Evolutionary conservation across 2,888 invertebrate genomes (phyloP).

Genomic region (Malthinus seriepunctatus): DNA sequence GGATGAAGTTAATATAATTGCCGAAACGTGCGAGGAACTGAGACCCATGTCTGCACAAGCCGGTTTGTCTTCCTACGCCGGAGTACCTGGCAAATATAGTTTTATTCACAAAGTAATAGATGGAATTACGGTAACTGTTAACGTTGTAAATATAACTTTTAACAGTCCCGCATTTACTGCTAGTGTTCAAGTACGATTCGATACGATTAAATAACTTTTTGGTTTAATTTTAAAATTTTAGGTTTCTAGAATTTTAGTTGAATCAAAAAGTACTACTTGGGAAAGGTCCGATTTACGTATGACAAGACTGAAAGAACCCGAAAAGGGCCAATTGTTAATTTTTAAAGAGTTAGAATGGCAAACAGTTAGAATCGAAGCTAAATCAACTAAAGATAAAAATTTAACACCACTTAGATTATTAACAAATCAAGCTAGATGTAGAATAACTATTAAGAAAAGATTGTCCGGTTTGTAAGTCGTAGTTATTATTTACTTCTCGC

Average conservation of each 20-base stretch:
- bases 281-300: constrained; percentile 82
- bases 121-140: constrained; percentile 94
- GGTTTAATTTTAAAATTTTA: constrained; percentile 50
- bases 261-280: constrained; percentile 93
- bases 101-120: constrained; percentile 95
- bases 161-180: constrained; percentile 94
- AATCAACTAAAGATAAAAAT: constrained; percentile 74
- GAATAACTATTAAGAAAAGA: constrained; percentile 94
- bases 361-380: constrained; percentile 93
- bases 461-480: constrained; percentile 66
- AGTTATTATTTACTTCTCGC: background rate
- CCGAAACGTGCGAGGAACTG: constrained; percentile 91
- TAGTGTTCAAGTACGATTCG: constrained; percentile 79
- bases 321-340: constrained; percentile 86
- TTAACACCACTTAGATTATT: constrained; percentile 89
- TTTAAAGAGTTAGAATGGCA: constrained; percentile 99
- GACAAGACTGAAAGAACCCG: constrained; percentile 89
- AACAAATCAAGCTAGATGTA: constrained; percentile 91
- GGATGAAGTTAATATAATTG: constrained; percentile 90
- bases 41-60: constrained; percentile 64
- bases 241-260: constrained; percentile 91
- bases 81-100: constrained; percentile 74
- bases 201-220: too few relatives aligned
- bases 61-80: constrained; percentile 60
- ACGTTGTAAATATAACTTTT: constrained; percentile 92